These are phyloP conservation scores for Rhopilema esculentum DNA, from an alignment of 30 jellyfish, hydroid and myxozoan genomes.

Conservation along the genomic window DNA sequence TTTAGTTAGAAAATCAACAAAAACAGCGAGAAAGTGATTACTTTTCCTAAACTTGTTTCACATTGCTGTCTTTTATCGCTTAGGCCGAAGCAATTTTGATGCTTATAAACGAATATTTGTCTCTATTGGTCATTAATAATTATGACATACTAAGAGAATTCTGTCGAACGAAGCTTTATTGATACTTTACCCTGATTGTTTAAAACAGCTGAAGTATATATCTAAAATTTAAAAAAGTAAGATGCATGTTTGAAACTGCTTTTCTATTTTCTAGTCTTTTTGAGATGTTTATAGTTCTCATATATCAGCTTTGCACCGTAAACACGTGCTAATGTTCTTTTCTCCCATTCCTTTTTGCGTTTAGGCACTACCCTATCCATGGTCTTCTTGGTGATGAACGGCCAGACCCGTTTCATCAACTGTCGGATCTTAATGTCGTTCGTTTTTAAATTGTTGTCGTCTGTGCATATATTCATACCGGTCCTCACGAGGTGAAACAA, in stretches of 20 bases:
- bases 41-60: no score
- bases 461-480: conserved; percentile 78
- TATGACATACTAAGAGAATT: no score
- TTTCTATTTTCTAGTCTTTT: conserved; percentile 37
- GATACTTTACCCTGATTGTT: no score
- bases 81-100: no score
- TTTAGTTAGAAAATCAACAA: no score
- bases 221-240: neutral
- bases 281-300: conserved; percentile 78
- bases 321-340: conserved; percentile 68
- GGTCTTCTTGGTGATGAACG: conserved; percentile 76
- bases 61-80: no score
- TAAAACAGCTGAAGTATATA: no score
- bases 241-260: neutral
- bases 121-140: no score
- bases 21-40: no score
- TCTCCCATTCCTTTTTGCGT: conserved; percentile 67
- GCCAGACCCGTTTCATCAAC: conserved; percentile 80
- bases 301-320: conserved; percentile 79
- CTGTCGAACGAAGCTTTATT: no score
- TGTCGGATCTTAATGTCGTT: conserved; percentile 78
- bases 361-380: conserved; percentile 88
- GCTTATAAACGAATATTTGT: no score
- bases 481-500: conserved; percentile 91
- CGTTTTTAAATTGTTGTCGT: conserved; percentile 78